Evolutionary conservation across 1,140 invertebrate genomes (phyloP), one percentile per base, ranked within the genome.

Genomic region (Cotesia glomerata): DNA sequence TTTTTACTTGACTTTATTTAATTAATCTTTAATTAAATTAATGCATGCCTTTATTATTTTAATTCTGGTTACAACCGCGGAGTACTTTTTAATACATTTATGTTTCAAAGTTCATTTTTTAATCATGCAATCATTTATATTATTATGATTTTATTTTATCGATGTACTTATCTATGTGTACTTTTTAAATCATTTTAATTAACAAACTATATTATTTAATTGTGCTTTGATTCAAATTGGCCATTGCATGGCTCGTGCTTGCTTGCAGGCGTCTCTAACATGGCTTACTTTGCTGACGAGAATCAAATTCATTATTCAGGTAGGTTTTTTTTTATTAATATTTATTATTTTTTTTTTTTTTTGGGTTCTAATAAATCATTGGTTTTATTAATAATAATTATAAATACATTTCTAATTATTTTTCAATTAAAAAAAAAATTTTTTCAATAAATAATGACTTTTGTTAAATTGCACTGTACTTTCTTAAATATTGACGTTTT

Each of bases 91-190:
- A 9, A 45, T 9, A 45, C 11, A 45, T 45, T 45, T 45, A 11
- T 45, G 39, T 45, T 45, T 45, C 39, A 75, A 68, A 51, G 52
- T 73, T 36, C 39, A 45, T 45, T 45, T 9, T 45, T 45, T 45
- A 9, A 45, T 45, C 39, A 45, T 11, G 39, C 39, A 45, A 45
- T 45, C 39, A 45, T 45, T 11, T 45, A 8, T 26, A 26, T 26
- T 26, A 26, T 26, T 26, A 26, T 26, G 1, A 26, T 34, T 64
- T 74, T 72, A 76, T 49, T 65, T 85, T 88, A n/a, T 78, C 95
- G 94, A 52, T 93, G 94, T 84, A 85, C 91, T 64, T 85, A 96
- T 26, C 93, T 97, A 88, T 81, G 92, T 45, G 88, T 91, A 76
- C 96, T 95, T 85, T 97, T 95, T 95, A 3, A 16, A 39, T 72